Percentiles rank a stretch among this genome's conserved stretches.
phyloP scores from a whole-genome alignment of 2,888 invertebrate genomes.

The Tridacna crocea region DNA sequence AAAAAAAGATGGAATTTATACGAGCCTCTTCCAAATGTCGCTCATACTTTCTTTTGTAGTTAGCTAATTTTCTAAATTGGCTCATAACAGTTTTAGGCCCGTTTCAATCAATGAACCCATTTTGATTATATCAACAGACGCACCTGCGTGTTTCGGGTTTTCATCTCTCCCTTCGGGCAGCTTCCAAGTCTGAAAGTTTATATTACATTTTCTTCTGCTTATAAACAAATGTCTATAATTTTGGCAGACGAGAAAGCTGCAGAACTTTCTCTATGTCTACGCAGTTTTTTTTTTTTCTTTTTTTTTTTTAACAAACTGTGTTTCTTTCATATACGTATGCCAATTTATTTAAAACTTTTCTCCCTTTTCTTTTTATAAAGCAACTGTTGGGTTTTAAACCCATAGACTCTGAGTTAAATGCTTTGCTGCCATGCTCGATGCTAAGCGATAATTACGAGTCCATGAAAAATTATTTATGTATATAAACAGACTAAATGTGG shows the following conservation, averaged over 20 bases:
- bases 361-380: too few relatives aligned
- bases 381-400: too few relatives aligned
- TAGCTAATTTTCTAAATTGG: constrained; percentile 54
- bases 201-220: constrained; percentile 57
- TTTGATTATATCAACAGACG: constrained; percentile 46
- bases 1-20: background rate
- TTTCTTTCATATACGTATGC: constrained; percentile 8
- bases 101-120: constrained; percentile 44
- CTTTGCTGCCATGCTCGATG: too few relatives aligned
- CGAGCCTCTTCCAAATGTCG: background rate
- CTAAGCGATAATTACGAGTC: too few relatives aligned
- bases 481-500: too few relatives aligned
- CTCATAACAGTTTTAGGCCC: constrained; percentile 39
- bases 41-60: constrained; percentile 5
- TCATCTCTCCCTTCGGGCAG: constrained; percentile 11
- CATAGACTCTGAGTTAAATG: too few relatives aligned
- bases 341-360: too few relatives aligned
- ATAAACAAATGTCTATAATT: constrained; percentile 47
- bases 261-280: background rate
- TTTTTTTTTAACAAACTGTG: too few relatives aligned
- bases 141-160: constrained; percentile 39
- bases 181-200: constrained; percentile 40
- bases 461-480: too few relatives aligned
- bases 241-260: constrained; percentile 1
- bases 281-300: background rate